Conservation (phyloP, 2,888 invertebrate genomes). For the Helicoverpa assulta region DNA sequence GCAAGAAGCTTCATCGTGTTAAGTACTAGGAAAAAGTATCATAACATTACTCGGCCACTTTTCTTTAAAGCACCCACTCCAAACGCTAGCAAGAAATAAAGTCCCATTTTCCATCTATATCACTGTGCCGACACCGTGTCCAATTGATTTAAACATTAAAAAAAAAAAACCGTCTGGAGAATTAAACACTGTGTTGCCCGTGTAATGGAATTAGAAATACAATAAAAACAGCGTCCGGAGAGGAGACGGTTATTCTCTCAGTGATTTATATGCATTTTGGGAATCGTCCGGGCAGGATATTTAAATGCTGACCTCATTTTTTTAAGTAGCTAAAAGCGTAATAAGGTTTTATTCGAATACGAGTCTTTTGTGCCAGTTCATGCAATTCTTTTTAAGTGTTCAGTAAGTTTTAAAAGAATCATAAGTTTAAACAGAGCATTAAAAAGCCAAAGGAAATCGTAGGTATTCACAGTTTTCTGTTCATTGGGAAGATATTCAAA, state of each 20-base stretch:
- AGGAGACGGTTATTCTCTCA: constrained; percentile 71
- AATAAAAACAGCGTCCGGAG: constrained; percentile 71
- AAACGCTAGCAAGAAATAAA: constrained; percentile 20
- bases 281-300: constrained; percentile 68
- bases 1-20: neutral
- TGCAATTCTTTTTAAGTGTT: constrained; percentile 17
- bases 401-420: constrained; percentile 11
- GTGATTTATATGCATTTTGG: constrained; percentile 79
- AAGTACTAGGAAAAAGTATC: neutral
- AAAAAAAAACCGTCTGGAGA: constrained; percentile 45
- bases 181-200: constrained; percentile 56
- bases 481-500: too few species aligned
- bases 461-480: neutral
- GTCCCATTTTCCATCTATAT: constrained; percentile 46
- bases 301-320: constrained; percentile 76
- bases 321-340: constrained; percentile 60
- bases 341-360: constrained; percentile 64
- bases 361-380: constrained; percentile 29
- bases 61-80: constrained; percentile 13
- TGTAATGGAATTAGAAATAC: constrained; percentile 66
- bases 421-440: neutral
- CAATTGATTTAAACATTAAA: constrained; percentile 52
- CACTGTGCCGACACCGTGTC: constrained; percentile 46
- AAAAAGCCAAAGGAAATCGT: neutral
- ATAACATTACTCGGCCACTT: constrained; percentile 5